Conservation (phyloP, 2,797 vertebrate species). For the Pseudomugil tenellus region DNA sequence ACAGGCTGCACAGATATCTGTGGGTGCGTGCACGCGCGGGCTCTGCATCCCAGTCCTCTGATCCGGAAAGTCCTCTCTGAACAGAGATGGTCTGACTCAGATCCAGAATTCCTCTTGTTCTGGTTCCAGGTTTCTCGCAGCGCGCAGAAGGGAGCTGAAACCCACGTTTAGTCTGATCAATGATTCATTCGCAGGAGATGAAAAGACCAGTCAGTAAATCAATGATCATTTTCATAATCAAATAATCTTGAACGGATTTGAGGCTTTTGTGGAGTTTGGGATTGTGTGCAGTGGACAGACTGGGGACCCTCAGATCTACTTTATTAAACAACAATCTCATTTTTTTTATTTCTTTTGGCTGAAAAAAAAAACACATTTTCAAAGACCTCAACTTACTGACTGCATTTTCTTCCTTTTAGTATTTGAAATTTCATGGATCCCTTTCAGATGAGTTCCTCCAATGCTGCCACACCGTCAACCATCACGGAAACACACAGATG, state of each 20-base stretch:
- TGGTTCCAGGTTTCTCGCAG: conserved; percentile 12
- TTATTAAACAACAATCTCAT: background rate
- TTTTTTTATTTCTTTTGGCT: background rate
- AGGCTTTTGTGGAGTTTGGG: background rate
- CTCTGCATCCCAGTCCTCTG: background rate
- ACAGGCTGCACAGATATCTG: background rate
- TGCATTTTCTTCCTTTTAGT: background rate
- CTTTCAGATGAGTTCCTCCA: too few relatives aligned
- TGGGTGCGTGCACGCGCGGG: background rate
- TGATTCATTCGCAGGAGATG: conserved; percentile 17
- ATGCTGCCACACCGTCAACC: background rate
- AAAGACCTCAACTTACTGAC: background rate
- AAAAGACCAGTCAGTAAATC: conserved; percentile 1
- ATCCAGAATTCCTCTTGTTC: conserved; percentile 22
- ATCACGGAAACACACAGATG: background rate
- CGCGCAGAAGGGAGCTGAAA: conserved; percentile 9
- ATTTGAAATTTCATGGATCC: background rate
- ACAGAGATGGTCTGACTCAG: conserved; percentile 5
- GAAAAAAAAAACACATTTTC: background rate
- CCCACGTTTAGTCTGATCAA: background rate
- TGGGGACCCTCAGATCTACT: background rate
- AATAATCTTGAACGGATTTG: background rate
- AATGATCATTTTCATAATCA: conserved; percentile 10
- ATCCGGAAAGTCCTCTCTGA: conserved; percentile 3
- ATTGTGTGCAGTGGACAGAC: background rate